Evolutionary conservation across 2,797 vertebrate species (phyloP), one percentile per base, ranked within the genome.

Genomic region (Cyclura pinguis): DNA sequence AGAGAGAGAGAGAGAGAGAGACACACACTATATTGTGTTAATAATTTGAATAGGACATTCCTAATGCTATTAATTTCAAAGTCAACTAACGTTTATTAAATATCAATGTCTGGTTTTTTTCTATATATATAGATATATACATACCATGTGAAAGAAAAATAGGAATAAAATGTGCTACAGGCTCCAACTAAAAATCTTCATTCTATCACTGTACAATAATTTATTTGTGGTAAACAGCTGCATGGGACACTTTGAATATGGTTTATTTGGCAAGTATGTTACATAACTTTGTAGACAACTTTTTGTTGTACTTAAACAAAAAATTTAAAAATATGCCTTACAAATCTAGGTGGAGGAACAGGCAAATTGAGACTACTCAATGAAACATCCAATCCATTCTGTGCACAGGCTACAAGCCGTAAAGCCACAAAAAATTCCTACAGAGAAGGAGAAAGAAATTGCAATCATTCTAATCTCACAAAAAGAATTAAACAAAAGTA

Each of bases 361-460:
- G 98, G 96, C 94, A 98, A 96, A 91, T 97, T 97, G 93, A 99
- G 98, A 96, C 98, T 99, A 96, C 96, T 98, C 93, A 98, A 97
- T 76, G 98, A 98, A 97, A 99, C 98, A 92, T 99, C 99, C 96
- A 99, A 96, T 97, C 99, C 99, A 98, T 99, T 99, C 96, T 99
- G 99, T 86, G 99, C 99, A 97, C 99, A 99, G 1, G 99, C 99
- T 94, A 99, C 98, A 94, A 99, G 98, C 87, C 98, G 97, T 91
- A 99, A 96, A 2, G 99, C 99, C 94, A 99, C 97, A 96, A 99
- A 99, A 96, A 99, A 99, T 97, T 99, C 99, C 99, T 99, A 94
- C 55, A 88, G 87, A 92, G 93, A 83, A 96, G 38, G 38, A 83
- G 13, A 67, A 86, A 52, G 47, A 55, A 32, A 83, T 42, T n/a